Conservation (phyloP, 2,797 vertebrate genomes). For the Parauchenoglanis ngamensis region DNA sequence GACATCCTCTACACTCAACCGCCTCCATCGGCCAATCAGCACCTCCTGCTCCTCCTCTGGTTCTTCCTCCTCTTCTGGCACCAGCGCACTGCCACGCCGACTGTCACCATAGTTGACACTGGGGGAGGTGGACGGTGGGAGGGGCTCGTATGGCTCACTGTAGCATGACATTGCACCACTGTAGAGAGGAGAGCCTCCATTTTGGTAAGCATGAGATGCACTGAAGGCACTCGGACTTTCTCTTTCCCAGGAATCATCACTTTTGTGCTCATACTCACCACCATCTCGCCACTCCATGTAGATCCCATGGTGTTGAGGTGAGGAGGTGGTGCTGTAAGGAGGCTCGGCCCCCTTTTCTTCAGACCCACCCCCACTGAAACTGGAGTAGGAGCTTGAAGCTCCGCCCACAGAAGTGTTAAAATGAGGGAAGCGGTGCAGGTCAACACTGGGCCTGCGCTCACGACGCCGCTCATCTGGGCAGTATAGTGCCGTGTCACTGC, state of each 20-base stretch:
- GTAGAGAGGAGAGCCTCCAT: slow-evolving; percentile 82
- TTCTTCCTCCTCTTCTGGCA: slow-evolving; percentile 77
- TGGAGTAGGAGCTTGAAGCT: slow-evolving; percentile 94
- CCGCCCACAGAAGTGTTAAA: slow-evolving; percentile 84
- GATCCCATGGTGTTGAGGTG: slow-evolving; percentile 86
- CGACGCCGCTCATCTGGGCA: slow-evolving; percentile 86
- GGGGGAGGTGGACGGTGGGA: slow-evolving; percentile 83
- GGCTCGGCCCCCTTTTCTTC: slow-evolving; percentile 87
- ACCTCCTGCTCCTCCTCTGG: slow-evolving; percentile 74
- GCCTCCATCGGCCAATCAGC: slow-evolving; percentile 86
- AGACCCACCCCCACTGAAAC: slow-evolving; percentile 88
- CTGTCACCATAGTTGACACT: slow-evolving; percentile 86
- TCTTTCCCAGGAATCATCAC: slow-evolving; percentile 83
- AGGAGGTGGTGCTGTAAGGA: slow-evolving; percentile 87
- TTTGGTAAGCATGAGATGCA: slow-evolving; percentile 78
- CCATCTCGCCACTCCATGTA: slow-evolving; percentile 91
- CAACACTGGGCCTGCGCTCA: slow-evolving; percentile 86
- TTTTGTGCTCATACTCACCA: slow-evolving; percentile 87
- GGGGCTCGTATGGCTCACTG: slow-evolving; percentile 84
- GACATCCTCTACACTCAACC: slow-evolving; percentile 90
- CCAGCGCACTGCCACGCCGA: slow-evolving; percentile 83
- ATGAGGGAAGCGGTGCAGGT: slow-evolving; percentile 85
- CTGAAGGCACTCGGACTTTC: slow-evolving; percentile 83
- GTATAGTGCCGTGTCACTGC: slow-evolving; percentile 93
- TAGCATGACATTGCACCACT: slow-evolving; percentile 90